These are phyloP conservation scores for Oryzias curvinotus DNA, from an alignment of 2,113 vertebrate species.

Conservation along the genomic window DNA sequence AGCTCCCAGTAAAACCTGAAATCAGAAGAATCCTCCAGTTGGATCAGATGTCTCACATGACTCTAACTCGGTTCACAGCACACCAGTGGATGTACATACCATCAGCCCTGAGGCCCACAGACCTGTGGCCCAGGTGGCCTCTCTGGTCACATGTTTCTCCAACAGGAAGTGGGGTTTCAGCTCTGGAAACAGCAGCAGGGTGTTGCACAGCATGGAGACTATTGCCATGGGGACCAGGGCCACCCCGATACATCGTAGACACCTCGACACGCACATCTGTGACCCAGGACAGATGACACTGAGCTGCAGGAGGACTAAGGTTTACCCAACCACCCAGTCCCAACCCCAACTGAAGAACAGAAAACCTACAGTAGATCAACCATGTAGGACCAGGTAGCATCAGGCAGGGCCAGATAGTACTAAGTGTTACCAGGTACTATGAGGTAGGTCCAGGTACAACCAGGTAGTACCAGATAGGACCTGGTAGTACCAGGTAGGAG, in stretches of 20 bases:
- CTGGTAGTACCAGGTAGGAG: no score
- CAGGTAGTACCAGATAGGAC: no score
- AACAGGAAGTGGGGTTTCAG: constrained; percentile 66
- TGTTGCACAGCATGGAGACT: constrained; percentile 78
- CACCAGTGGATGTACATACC: constrained; percentile 56
- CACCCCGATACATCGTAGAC: constrained; percentile 74
- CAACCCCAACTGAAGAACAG: no score
- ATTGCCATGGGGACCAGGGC: constrained; percentile 75
- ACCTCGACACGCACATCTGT: constrained; percentile 81
- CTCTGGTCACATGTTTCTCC: constrained; percentile 77
- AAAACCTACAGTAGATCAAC: no score
- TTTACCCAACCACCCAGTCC: no score
- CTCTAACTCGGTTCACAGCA: background rate
- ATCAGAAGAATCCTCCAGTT: constrained; percentile 5
- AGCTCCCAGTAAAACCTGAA: constrained; percentile 66
- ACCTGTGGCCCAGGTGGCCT: constrained; percentile 80
- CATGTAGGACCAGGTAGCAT: no score
- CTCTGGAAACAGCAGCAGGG: constrained; percentile 82
- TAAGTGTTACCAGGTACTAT: no score
- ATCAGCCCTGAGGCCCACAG: constrained; percentile 81
- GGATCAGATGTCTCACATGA: background rate
- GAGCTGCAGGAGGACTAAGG: no score
- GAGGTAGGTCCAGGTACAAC: no score
- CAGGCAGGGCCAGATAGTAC: no score
- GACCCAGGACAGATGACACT: background rate